Evolutionary conservation across 1,140 invertebrate genomes (phyloP).

Genomic region (Hestina assimilis): DNA sequence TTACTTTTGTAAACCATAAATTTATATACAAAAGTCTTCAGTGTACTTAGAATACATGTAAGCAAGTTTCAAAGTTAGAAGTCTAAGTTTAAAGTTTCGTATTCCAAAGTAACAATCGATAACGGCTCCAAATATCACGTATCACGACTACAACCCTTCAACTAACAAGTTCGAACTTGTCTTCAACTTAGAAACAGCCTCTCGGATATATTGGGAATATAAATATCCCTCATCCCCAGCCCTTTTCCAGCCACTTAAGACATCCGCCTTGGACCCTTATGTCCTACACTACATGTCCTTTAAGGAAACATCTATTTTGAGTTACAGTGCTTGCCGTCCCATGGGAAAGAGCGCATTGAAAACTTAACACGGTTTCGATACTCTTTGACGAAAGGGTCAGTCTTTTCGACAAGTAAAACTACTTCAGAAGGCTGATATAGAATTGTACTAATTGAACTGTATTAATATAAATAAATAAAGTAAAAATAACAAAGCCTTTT

Average conservation of each 20-base stretch:
- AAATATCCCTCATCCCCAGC: constrained; percentile 45
- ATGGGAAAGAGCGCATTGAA: constrained; percentile 37
- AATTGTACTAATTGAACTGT: too few relatives aligned
- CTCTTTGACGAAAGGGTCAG: constrained; percentile 28
- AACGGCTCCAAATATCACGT: constrained; percentile 29
- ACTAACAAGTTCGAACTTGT: constrained; percentile 40
- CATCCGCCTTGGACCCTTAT: constrained; percentile 41
- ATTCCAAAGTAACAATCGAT: constrained; percentile 15
- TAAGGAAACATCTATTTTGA: constrained; percentile 49
- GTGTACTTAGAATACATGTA: too few relatives aligned
- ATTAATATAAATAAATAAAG: too few relatives aligned
- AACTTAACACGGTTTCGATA: constrained; percentile 25
- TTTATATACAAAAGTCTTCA: too few relatives aligned
- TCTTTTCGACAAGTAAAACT: neutral
- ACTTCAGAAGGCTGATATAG: too few relatives aligned
- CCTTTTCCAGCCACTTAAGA: constrained; percentile 51
- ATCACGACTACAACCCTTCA: constrained; percentile 33
- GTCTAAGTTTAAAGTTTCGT: constrained; percentile 20
- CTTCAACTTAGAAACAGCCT: constrained; percentile 33
- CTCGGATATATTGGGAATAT: constrained; percentile 52
- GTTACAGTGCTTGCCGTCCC: constrained; percentile 30
- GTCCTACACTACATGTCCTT: constrained; percentile 41
- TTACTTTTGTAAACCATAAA: too few relatives aligned
- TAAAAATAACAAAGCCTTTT: too few relatives aligned
- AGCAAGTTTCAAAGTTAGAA: neutral